Base-by-base conservation (phyloP, 2,888 invertebrate species). In the Koerneria pararmatus region DNA sequence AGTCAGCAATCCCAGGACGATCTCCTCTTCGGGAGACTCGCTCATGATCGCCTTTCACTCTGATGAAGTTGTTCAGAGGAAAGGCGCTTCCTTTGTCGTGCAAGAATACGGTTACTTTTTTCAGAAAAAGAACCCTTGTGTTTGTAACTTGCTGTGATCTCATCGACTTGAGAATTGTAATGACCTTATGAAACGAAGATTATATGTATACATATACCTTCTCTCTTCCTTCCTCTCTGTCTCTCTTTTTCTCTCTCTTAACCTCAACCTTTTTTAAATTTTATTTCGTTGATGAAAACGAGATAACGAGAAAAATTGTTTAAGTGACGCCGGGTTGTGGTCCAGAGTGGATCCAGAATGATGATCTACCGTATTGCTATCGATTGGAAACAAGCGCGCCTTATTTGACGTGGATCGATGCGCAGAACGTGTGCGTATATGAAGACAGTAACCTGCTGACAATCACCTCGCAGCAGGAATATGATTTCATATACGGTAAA, bases 391-490 rank as follows among this genome's bases (percentile, higher is more conserved):
- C 24, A 3, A 8, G 27, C 34, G 58, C 3, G 24, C 24, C 8
- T 41, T 19, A 41, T 8, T 8, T 29, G 8, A 49, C 65, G 19
- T 65, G 57, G 57, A 15, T 65, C 34, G 57, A 65, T 11, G 65
- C 65, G 24, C 65, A 65, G 49, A 32, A 46, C 31, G 11, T 15
- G 29, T 65, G 65, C 24, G 29, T 31, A 22, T 19, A 37, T 1
- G 57, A 65, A 34, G 22, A 27, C n/a, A 34, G 48, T 29, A 65
- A 65, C 29, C 32, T 65, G 6, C 34, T 57, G 48, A 65, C 65
- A 4, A 65, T 54, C 8, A 34, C 57, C 15, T 49, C 56, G 11
- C 46, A 65, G 27, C 34, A 57, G 19, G 65, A 65, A 34, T 65
- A 65, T 37, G 57, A 46, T 31, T 56, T 57, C 48, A 41, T 65